Conservation (phyloP, 2,113 vertebrate genomes). For the Passer domesticus region DNA sequence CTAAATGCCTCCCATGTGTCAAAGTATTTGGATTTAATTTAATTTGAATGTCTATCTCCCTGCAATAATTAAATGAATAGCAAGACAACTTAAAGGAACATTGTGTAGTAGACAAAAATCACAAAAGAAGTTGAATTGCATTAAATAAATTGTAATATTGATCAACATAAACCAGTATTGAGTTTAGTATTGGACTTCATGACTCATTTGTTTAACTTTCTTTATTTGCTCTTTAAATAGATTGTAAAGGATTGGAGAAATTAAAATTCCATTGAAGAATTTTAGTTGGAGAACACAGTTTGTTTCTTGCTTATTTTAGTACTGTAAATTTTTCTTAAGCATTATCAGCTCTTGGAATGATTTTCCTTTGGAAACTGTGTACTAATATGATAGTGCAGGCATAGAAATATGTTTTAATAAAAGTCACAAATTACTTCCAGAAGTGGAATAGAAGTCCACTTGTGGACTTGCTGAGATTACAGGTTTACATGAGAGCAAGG, state of each 20-base stretch:
- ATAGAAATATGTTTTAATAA: neutral
- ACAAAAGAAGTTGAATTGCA: constrained; percentile 21
- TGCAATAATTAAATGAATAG: constrained; percentile 44
- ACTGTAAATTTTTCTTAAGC: neutral
- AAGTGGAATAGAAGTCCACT: neutral
- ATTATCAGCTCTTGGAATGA: neutral
- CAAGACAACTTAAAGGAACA: constrained; percentile 28
- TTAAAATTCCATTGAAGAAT: neutral
- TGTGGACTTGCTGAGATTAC: neutral
- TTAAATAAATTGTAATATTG: constrained; percentile 52
- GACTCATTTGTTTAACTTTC: neutral
- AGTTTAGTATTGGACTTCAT: neutral
- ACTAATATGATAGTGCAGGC: neutral
- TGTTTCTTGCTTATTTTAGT: neutral
- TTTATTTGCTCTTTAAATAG: neutral
- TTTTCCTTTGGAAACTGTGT: neutral
- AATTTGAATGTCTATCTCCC: constrained; percentile 19
- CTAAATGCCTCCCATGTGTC: constrained; percentile 24
- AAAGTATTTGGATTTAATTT: constrained; percentile 48
- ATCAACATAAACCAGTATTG: constrained; percentile 39
- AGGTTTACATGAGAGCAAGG: neutral
- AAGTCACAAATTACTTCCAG: neutral
- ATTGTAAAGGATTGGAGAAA: neutral
- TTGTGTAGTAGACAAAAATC: constrained; percentile 11
- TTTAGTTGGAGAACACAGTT: neutral